Evolutionary conservation across 2,113 vertebrate species (phyloP).

Genomic region (Silurus asotus): DNA sequence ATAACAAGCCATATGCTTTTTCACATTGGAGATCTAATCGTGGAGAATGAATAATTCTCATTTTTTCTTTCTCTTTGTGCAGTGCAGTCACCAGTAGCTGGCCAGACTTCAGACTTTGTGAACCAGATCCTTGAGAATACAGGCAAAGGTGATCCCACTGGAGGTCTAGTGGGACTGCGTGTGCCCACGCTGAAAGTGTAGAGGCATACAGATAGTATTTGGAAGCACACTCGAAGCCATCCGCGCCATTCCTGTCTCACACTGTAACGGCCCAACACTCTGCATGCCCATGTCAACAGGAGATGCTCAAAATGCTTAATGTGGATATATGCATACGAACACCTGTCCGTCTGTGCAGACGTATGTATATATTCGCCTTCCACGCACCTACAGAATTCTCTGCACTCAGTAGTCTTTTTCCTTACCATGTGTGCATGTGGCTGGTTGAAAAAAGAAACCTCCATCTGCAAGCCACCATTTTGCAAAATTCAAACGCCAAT

Average conservation of each 20-base stretch:
- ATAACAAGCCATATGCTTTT: neutral
- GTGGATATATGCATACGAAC: constrained; percentile 63
- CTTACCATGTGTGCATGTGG: constrained; percentile 59
- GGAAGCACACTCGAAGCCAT: constrained; percentile 45
- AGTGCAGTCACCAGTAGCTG: constrained; percentile 87
- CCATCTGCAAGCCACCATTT: constrained; percentile 49
- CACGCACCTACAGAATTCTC: constrained; percentile 51
- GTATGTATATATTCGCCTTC: constrained; percentile 58
- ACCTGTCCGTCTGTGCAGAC: constrained; percentile 57
- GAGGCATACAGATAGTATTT: constrained; percentile 44
- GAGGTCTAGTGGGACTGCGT: constrained; percentile 92
- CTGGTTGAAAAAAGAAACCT: constrained; percentile 38
- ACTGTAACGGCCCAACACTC: constrained; percentile 85
- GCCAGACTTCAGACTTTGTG: constrained; percentile 97
- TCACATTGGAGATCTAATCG: neutral
- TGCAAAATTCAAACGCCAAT: constrained; percentile 56
- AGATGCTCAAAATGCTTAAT: constrained; percentile 70
- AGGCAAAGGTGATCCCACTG: constrained; percentile 90
- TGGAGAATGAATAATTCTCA: neutral
- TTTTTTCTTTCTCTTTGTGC: constrained; percentile 33
- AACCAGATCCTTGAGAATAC: constrained; percentile 99
- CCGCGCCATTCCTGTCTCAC: constrained; percentile 59
- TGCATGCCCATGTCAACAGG: constrained; percentile 87
- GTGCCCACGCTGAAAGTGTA: constrained; percentile 93
- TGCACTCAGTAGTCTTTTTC: constrained; percentile 57